These are phyloP conservation scores for Electrona antarctica DNA, from an alignment of 2,113 vertebrate species.

Conservation along the genomic window DNA sequence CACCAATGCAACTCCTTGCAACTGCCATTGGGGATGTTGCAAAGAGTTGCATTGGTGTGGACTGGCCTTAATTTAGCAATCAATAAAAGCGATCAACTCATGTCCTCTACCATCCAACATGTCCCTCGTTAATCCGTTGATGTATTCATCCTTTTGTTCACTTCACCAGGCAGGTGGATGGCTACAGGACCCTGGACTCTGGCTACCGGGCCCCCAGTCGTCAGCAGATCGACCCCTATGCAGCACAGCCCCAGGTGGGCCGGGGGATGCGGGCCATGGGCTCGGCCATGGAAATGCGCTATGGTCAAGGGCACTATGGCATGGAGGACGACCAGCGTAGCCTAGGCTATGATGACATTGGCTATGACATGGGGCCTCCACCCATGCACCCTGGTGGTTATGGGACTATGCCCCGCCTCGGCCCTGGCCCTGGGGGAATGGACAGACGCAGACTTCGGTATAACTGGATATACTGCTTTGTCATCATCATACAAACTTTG, in stretches of 20 bases:
- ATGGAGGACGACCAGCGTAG: constrained; percentile 94
- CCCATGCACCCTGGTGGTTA: constrained; percentile 85
- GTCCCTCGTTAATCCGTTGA: not conserved
- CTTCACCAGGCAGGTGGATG: constrained; percentile 71
- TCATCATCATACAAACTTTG: not conserved
- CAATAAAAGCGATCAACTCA: not conserved
- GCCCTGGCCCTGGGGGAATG: constrained; percentile 70
- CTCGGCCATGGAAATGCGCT: constrained; percentile 89
- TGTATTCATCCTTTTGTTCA: not conserved
- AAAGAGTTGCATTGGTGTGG: too few species aligned
- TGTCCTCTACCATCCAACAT: not conserved
- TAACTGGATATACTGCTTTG: not conserved
- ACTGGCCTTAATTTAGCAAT: not conserved
- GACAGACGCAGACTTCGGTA: constrained; percentile 88
- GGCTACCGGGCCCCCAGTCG: constrained; percentile 90
- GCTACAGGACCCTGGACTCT: constrained; percentile 84
- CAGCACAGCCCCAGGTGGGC: constrained; percentile 85
- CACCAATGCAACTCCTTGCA: too few species aligned
- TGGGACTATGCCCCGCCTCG: constrained; percentile 85
- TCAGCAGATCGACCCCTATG: constrained; percentile 88
- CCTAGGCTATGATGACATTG: constrained; percentile 87
- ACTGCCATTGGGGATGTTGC: too few species aligned
- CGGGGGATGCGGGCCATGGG: constrained; percentile 86
- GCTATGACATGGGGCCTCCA: constrained; percentile 84
- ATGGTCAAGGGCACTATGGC: constrained; percentile 85